A percentile compares a stretch with the other conserved stretches of the same genome.
These are phyloP conservation scores for Pyralis farinalis DNA, from an alignment of 2,888 invertebrate species.

Conservation along the genomic window DNA sequence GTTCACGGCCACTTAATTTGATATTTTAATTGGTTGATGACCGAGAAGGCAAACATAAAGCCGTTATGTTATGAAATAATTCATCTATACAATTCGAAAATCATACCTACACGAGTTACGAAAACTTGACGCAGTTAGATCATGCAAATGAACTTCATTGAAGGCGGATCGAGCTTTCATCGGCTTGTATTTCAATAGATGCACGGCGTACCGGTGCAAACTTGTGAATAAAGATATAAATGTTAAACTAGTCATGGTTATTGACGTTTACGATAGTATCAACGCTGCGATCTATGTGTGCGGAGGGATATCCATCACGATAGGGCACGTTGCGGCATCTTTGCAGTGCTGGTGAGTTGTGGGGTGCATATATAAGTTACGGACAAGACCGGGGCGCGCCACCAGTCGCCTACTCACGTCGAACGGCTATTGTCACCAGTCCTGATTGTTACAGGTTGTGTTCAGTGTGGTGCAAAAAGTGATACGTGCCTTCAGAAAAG, in stretches of 20 bases:
- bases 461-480: slow-evolving; percentile 58
- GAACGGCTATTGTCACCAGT: slow-evolving; percentile 47
- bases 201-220: slow-evolving; percentile 1
- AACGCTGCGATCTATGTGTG: slow-evolving; percentile 30
- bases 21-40: slow-evolving; percentile 58
- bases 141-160: slow-evolving; percentile 37
- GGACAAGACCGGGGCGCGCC: slow-evolving; percentile 51
- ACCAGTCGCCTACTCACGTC: slow-evolving; percentile 57
- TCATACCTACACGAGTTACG: slow-evolving; percentile 37
- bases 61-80: slow-evolving; percentile 56
- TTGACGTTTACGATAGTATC: slow-evolving; percentile 31
- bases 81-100: slow-evolving; percentile 42
- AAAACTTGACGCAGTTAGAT: slow-evolving; percentile 40
- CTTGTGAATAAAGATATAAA: slow-evolving; percentile 13
- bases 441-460: slow-evolving; percentile 36
- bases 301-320: slow-evolving; percentile 47
- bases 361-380: slow-evolving; percentile 65
- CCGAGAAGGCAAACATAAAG: slow-evolving; percentile 42
- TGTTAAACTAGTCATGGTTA: slow-evolving; percentile 43
- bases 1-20: slow-evolving; percentile 56
- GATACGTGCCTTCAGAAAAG: slow-evolving; percentile 39
- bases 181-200: neutral
- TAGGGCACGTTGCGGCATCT: slow-evolving; percentile 65
- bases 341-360: slow-evolving; percentile 40
- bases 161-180: slow-evolving; percentile 7